These are phyloP conservation scores for Phrynocephalus forsythii DNA, from an alignment of 2,797 vertebrate species.

Conservation along the genomic window DNA sequence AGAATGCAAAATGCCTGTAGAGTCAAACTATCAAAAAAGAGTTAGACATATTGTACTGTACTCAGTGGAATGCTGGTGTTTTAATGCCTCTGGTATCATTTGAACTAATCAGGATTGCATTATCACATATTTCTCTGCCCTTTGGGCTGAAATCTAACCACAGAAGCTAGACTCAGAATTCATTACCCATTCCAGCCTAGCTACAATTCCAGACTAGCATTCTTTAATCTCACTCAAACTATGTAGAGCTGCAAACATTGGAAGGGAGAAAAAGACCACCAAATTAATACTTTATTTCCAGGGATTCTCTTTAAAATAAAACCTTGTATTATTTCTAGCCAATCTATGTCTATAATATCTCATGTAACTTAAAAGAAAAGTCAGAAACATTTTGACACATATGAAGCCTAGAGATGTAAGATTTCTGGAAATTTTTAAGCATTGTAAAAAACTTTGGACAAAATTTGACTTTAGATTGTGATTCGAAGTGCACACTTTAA, in stretches of 20 bases:
- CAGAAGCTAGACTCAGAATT: background rate
- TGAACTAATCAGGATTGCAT: background rate
- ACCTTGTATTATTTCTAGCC: fast-evolving
- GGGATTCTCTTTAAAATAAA: background rate
- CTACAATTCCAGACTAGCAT: background rate
- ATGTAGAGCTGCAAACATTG: fast-evolving
- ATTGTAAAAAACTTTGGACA: too few relatives aligned
- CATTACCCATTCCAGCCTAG: background rate
- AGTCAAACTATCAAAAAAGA: background rate
- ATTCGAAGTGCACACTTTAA: too few relatives aligned
- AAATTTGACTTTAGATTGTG: background rate
- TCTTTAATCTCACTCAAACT: background rate
- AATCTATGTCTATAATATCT: fast-evolving
- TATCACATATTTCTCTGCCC: background rate
- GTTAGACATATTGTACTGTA: background rate
- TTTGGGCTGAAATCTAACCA: background rate
- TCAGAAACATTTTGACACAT: fast-evolving
- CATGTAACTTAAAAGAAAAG: fast-evolving
- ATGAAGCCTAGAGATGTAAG: background rate
- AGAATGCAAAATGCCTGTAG: background rate
- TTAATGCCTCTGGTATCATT: background rate
- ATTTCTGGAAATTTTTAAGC: too few relatives aligned
- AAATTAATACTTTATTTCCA: background rate
- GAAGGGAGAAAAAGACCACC: too few relatives aligned
- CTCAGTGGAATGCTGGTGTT: too few relatives aligned